Evolutionary conservation across 2,113 vertebrate genomes (phyloP).

Genomic region (Pandion haliaetus): DNA sequence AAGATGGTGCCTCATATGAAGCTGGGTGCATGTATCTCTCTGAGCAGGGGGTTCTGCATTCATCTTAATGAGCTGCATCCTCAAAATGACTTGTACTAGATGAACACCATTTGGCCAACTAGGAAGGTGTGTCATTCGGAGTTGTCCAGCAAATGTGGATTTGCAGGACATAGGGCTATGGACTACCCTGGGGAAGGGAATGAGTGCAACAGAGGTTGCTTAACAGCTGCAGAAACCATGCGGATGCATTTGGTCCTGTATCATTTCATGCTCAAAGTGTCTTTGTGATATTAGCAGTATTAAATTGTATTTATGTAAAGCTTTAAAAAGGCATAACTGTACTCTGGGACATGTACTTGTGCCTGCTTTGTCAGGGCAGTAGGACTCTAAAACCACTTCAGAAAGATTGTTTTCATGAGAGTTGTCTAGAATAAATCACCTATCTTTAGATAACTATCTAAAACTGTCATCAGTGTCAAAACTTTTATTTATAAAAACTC

Average conservation of each 20-base stretch:
- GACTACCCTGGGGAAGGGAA: neutral
- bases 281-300: neutral
- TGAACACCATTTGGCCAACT: neutral
- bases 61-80: too few relatives aligned
- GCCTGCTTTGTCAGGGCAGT: neutral
- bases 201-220: neutral
- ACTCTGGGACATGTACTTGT: accelerated
- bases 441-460: neutral
- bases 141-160: neutral
- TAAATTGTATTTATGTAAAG: neutral
- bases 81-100: neutral
- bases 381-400: neutral
- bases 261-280: neutral
- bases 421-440: neutral
- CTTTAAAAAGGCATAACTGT: neutral
- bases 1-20: neutral
- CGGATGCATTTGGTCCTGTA: neutral
- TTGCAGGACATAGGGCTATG: neutral
- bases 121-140: neutral
- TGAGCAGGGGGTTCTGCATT: neutral
- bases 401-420: neutral
- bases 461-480: neutral
- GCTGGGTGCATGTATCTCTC: neutral
- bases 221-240: neutral
- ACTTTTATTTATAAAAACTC: neutral